Conservation (phyloP, 37 sponge, comb jelly and placozoan species). For the Halichondria panicea region DNA sequence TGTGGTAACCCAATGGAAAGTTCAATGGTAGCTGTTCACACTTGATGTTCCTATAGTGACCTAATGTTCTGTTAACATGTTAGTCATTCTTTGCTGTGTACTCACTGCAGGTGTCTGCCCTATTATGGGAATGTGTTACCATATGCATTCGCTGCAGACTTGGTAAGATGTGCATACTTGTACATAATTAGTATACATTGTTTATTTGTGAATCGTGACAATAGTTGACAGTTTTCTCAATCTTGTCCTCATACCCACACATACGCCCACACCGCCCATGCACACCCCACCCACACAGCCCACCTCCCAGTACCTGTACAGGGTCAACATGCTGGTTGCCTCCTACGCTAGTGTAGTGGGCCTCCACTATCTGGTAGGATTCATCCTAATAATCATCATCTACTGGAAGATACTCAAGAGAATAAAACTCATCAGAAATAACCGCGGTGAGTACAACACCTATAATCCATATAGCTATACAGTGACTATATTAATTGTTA, state of each 20-base stretch:
- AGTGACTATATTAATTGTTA: no score
- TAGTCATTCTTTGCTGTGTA: no score
- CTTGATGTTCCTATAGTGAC: no score
- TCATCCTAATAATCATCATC: slow-evolving; percentile 23
- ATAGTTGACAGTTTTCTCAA: not conserved
- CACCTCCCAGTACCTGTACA: slow-evolving; percentile 7
- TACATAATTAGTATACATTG: not conserved
- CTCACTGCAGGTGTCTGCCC: slow-evolving; percentile 28
- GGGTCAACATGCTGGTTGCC: not conserved
- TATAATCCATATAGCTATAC: not conserved
- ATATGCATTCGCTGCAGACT: not conserved
- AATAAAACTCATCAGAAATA: slow-evolving; percentile 8
- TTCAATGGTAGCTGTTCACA: no score
- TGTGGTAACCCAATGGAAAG: no score
- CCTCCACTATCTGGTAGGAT: slow-evolving; percentile 23
- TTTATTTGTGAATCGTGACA: not conserved
- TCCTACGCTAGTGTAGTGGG: slow-evolving; percentile 11
- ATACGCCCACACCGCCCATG: not conserved
- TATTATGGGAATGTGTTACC: slow-evolving; percentile 25
- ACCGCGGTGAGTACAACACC: slow-evolving; percentile 8
- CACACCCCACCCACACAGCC: not conserved
- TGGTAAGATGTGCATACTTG: not conserved
- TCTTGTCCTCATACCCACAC: not conserved
- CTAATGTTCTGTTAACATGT: no score
- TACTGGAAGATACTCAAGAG: slow-evolving; percentile 24